Percentiles rank a stretch among this genome's conserved stretches.
These are phyloP conservation scores for Lates japonicus DNA, from an alignment of 2,797 vertebrate species.

Conservation along the genomic window DNA sequence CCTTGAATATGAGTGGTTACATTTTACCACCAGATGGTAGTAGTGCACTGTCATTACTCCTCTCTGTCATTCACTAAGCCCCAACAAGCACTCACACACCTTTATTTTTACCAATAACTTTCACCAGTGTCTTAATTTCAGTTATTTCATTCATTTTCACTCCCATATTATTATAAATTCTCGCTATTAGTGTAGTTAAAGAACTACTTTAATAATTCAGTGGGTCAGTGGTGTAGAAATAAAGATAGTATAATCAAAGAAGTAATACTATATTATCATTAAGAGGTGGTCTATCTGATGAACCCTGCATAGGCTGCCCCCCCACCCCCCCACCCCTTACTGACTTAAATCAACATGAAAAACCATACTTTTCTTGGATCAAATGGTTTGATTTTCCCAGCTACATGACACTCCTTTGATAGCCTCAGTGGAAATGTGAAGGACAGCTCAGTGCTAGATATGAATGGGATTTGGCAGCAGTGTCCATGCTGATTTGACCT, in stretches of 20 bases:
- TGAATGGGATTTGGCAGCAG: slow-evolving; percentile 57
- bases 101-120: slow-evolving; percentile 4
- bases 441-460: slow-evolving; percentile 26
- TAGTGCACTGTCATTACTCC: slow-evolving; percentile 44
- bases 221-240: neutral
- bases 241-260: neutral
- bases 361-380: neutral
- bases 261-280: neutral
- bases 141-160: neutral
- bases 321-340: neutral
- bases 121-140: neutral
- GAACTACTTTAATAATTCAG: neutral
- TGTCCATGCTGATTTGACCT: slow-evolving; percentile 61
- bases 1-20: neutral
- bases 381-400: slow-evolving; percentile 29
- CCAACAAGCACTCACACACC: neutral
- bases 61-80: neutral
- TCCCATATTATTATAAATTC: neutral
- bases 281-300: neutral
- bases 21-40: slow-evolving; percentile 73
- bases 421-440: slow-evolving; percentile 30
- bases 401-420: slow-evolving; percentile 17
- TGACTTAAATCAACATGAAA: neutral
- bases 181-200: neutral
- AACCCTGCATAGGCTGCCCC: neutral